Percentiles rank a stretch among this genome's conserved stretches.
Conservation (phyloP, 2,797 vertebrate genomes). For the Neosilurus hyrtlii region DNA sequence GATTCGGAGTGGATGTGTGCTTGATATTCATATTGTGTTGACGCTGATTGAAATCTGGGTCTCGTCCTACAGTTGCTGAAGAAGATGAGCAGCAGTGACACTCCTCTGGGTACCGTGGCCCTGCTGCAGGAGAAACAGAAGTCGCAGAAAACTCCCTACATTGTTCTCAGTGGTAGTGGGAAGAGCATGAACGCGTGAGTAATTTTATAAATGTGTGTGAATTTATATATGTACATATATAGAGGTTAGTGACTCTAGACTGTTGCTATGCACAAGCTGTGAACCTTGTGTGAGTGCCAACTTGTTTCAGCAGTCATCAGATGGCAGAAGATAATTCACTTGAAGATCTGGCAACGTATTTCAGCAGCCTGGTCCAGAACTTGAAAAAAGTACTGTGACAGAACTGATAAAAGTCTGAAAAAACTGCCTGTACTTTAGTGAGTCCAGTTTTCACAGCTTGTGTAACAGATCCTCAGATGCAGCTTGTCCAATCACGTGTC, state of each 20-base stretch:
- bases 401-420: background rate
- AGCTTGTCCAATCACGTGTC: constrained; percentile 5
- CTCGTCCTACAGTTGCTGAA: constrained; percentile 77
- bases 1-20: background rate
- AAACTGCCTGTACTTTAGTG: background rate
- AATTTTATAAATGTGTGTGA: background rate
- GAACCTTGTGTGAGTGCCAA: background rate
- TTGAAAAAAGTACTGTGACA: background rate
- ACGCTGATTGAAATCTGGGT: background rate
- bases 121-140: constrained; percentile 94
- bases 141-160: constrained; percentile 92
- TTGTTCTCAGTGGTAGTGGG: constrained; percentile 90
- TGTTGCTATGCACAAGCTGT: background rate
- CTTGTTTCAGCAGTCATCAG: background rate
- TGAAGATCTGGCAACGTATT: background rate
- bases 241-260: background rate
- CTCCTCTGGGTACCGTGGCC: constrained; percentile 87
- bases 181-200: constrained; percentile 93
- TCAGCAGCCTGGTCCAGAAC: background rate
- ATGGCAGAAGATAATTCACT: background rate
- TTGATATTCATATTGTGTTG: background rate
- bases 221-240: too few relatives aligned
- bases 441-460: constrained; percentile 1
- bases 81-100: constrained; percentile 95
- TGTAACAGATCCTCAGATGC: background rate